These are phyloP conservation scores for Diploptera punctata DNA, from an alignment of 2,888 invertebrate species.

Conservation along the genomic window DNA sequence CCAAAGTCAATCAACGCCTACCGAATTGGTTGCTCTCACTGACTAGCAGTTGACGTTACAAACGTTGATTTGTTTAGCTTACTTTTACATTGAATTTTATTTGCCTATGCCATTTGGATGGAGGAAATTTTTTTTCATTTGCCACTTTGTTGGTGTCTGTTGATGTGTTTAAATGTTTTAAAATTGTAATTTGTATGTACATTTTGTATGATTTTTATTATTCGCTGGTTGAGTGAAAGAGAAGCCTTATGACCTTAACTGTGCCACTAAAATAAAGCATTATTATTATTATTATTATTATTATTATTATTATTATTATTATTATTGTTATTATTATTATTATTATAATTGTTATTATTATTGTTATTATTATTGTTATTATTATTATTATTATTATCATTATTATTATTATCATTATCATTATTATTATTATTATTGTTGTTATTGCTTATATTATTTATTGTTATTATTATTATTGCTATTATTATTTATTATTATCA, in stretches of 20 bases:
- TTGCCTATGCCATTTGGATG: background rate
- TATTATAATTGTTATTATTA: background rate
- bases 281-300: background rate
- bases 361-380: background rate
- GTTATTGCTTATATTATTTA: too few species aligned
- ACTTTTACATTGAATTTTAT: background rate
- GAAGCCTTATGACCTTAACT: too few species aligned
- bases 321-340: background rate
- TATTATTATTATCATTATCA: background rate
- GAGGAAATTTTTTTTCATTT: background rate
- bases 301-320: background rate
- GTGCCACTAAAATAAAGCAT: too few species aligned
- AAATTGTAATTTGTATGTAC: too few species aligned
- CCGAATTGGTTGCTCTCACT: background rate
- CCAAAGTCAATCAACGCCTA: background rate
- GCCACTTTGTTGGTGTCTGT: background rate
- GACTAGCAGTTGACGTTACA: background rate
- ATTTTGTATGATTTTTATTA: too few species aligned
- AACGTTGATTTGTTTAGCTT: background rate
- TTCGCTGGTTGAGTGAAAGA: too few species aligned
- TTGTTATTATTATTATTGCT: background rate
- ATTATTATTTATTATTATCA: background rate
- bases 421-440: background rate
- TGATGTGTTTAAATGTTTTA: background rate
- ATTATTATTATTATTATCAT: background rate